A percentile compares a stretch with the other conserved stretches of the same genome.
These are phyloP conservation scores for Leptoteleia sp. DNA, from an alignment of 1,140 invertebrate species.

Conservation along the genomic window DNA sequence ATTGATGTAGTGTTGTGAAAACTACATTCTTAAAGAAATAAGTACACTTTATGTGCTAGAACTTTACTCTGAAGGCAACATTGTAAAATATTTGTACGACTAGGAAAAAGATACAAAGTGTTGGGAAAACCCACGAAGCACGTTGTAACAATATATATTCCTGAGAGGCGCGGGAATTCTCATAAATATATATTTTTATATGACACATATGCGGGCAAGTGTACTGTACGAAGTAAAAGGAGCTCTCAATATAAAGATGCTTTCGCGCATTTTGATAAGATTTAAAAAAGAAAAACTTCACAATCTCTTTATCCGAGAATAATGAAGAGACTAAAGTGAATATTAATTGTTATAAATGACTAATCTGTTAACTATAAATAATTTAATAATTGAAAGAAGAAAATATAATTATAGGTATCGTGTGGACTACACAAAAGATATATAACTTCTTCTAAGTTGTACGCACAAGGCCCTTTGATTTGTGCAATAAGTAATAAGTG, in stretches of 20 bases:
- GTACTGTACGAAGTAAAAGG: constrained; percentile 50
- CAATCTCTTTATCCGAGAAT: constrained; percentile 19
- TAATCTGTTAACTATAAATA: too few relatives aligned
- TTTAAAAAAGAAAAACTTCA: constrained; percentile 27
- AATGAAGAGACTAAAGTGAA: background rate
- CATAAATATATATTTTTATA: constrained; percentile 68
- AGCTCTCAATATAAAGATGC: constrained; percentile 52
- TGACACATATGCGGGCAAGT: constrained; percentile 57
- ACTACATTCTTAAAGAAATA: constrained; percentile 61
- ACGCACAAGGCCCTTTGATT: too few relatives aligned
- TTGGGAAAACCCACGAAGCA: constrained; percentile 55
- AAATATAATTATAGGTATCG: too few relatives aligned
- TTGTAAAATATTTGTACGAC: constrained; percentile 65
- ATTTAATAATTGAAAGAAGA: too few relatives aligned
- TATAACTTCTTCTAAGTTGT: too few relatives aligned
- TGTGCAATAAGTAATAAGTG: too few relatives aligned
- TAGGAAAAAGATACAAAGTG: constrained; percentile 63
- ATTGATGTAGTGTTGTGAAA: constrained; percentile 56
- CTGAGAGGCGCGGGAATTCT: constrained; percentile 59
- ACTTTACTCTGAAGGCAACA: constrained; percentile 59
- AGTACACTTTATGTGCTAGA: constrained; percentile 56
- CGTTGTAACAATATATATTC: constrained; percentile 66
- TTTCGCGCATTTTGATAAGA: constrained; percentile 51
- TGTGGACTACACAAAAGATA: too few relatives aligned
- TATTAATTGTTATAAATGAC: too few relatives aligned